Percentiles rank a stretch among this genome's conserved stretches.
These are phyloP conservation scores for Colostygia pectinataria DNA, from an alignment of 2,888 invertebrate species.

Conservation along the genomic window DNA sequence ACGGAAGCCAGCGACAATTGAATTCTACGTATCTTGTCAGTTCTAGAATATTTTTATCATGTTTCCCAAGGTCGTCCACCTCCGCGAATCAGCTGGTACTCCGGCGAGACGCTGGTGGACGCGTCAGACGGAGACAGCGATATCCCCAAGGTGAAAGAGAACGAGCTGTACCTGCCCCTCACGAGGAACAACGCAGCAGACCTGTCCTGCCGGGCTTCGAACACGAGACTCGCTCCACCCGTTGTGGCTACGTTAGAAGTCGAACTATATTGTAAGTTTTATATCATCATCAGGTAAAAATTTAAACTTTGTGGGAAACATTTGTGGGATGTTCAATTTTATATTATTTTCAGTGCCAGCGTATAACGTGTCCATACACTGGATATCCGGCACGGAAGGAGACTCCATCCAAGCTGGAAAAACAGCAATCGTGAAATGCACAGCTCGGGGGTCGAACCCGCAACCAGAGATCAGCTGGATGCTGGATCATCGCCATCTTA, in stretches of 20 bases:
- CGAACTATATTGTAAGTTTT: constrained; percentile 88
- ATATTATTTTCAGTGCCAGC: constrained; percentile 64
- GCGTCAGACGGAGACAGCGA: constrained; percentile 86
- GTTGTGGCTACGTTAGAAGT: constrained; percentile 86
- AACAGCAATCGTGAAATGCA: constrained; percentile 66
- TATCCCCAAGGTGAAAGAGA: constrained; percentile 86
- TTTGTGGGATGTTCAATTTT: background rate
- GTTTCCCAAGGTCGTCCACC: constrained; percentile 85
- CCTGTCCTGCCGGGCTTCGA: constrained; percentile 88
- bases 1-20: too few relatives aligned
- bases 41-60: background rate
- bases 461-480: constrained; percentile 76
- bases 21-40: too few relatives aligned
- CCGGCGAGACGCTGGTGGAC: constrained; percentile 88
- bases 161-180: constrained; percentile 86
- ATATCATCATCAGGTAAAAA: too few relatives aligned
- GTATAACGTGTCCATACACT: constrained; percentile 71
- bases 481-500: constrained; percentile 71
- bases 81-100: constrained; percentile 90
- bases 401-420: constrained; percentile 64
- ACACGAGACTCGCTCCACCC: constrained; percentile 87
- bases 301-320: too few relatives aligned
- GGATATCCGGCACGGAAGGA: constrained; percentile 65
- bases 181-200: constrained; percentile 87
- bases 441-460: constrained; percentile 71